phyloP scores from a whole-genome alignment of 2,797 vertebrate species.

The Acanthopagrus latus region DNA sequence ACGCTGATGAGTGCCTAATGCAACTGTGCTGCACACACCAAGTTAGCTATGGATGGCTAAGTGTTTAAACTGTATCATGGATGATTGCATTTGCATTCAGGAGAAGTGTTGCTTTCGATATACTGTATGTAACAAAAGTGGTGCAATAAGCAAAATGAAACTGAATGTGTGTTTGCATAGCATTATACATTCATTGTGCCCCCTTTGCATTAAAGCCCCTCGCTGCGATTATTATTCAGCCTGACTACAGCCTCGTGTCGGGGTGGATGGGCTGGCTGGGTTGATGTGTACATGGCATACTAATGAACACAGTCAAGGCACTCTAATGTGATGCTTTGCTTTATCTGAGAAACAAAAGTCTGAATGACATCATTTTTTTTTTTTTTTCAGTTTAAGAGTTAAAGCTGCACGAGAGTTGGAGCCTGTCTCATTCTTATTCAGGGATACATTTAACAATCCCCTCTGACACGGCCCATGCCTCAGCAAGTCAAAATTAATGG shows the following conservation, averaged over 20 bases:
- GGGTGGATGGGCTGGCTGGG: conserved; percentile 6
- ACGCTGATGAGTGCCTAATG: background rate
- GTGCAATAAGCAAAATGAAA: conserved; percentile 4
- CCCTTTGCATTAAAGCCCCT: conserved; percentile 16
- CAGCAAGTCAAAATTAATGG: conserved; percentile 24
- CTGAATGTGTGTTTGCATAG: conserved; percentile 10
- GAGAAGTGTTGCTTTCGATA: background rate
- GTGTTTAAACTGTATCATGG: too few species aligned
- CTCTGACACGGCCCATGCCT: conserved; percentile 30
- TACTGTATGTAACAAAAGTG: background rate
- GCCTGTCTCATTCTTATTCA: conserved; percentile 32
- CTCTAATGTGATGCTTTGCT: conserved; percentile 14
- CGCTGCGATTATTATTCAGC: conserved; percentile 32
- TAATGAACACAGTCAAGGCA: conserved; percentile 15
- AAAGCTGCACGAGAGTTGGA: background rate
- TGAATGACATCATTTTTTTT: conserved; percentile 1
- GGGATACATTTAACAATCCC: conserved; percentile 29
- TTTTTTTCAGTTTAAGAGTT: conserved; percentile 6
- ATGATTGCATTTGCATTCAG: background rate
- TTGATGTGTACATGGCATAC: conserved; percentile 7
- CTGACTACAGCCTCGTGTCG: conserved; percentile 28
- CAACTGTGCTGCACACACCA: background rate
- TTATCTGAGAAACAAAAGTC: background rate
- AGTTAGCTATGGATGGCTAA: too few species aligned
- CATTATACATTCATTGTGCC: conserved; percentile 8